phyloP scores from a whole-genome alignment of 2,797 vertebrate genomes.

The Momotus momota region DNA sequence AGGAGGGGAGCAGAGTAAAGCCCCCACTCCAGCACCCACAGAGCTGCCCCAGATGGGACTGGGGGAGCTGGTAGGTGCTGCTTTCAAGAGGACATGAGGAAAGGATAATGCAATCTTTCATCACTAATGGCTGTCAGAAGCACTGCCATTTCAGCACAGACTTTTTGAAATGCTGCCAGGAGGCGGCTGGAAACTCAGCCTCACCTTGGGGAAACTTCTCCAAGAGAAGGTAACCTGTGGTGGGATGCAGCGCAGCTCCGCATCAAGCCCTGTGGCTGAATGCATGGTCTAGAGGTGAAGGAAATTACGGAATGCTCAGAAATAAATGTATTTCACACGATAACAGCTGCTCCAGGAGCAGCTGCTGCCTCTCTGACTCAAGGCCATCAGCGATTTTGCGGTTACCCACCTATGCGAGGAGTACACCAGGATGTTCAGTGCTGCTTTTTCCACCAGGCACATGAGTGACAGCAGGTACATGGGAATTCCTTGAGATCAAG shows the following conservation, averaged over 20 bases:
- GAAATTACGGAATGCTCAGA: background rate
- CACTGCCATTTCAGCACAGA: background rate
- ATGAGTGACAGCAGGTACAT: accelerated
- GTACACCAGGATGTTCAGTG: accelerated
- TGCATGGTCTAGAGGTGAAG: accelerated
- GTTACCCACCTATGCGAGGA: background rate
- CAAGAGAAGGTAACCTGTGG: accelerated
- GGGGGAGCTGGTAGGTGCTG: accelerated
- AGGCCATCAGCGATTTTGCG: background rate
- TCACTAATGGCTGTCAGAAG: background rate
- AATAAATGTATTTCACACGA: background rate
- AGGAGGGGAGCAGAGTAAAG: background rate
- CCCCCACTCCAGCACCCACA: background rate
- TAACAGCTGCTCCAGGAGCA: background rate
- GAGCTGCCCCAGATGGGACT: accelerated
- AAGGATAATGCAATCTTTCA: constrained; percentile 22
- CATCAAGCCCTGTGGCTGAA: accelerated
- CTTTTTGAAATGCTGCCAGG: background rate
- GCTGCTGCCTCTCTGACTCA: background rate
- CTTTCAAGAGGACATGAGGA: background rate
- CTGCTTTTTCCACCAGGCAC: background rate
- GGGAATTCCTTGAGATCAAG: background rate
- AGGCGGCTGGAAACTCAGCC: background rate
- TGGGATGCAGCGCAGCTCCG: accelerated
- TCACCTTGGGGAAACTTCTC: background rate